Base-by-base conservation (phyloP, 2,113 vertebrate genomes). In the Petroica traversi region DNA sequence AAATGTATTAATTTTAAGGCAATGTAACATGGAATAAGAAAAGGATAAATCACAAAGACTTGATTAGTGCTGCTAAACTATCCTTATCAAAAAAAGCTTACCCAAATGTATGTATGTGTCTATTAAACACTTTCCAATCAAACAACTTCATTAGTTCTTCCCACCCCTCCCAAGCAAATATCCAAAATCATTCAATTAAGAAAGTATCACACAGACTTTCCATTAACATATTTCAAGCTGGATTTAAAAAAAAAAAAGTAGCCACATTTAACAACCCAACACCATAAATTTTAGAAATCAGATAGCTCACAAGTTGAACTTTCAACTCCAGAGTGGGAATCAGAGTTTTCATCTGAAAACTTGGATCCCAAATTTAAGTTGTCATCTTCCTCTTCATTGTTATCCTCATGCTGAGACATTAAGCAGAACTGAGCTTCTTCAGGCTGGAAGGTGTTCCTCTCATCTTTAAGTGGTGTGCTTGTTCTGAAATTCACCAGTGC, bases 301-400 rank as follows among this genome's bases (percentile, higher is more conserved):
- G 88, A 78, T 4, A 14, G 97, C 98, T 98, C 97, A 98, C 97
- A 2, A 78, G 88, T 91, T 55, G 90, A 96, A 92, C 78, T 97
- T 93, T 57, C 1, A 6, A 78, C 95, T 91, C 92, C 93, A 68
- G 67, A 63, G 29, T 34, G n/a, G 40, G 82, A 97, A 83, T 93
- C 12, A 4, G 43, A 64, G 75, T 96, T 97, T 95, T 91, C 88
- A 34, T 91, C 81, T 43, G 94, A 97, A 97, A 96, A 87, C 45
- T 71, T 93, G 46, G 86, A 96, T 51, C 96, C 92, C 69, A 94
- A 94, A 52, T 92, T 86, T 74, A 75, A 93, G 58, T 55, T 52
- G 7, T 64, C 78, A 34, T 41, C 75, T 82, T 93, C 62, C 10
- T 97, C 95, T 77, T 93, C 81, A 10, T 95, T 71, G 23, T 58